A percentile compares a stretch with the other conserved stretches of the same genome.
These are phyloP conservation scores for Anticlea derivata DNA, from an alignment of 2,888 invertebrate genomes.

Conservation along the genomic window DNA sequence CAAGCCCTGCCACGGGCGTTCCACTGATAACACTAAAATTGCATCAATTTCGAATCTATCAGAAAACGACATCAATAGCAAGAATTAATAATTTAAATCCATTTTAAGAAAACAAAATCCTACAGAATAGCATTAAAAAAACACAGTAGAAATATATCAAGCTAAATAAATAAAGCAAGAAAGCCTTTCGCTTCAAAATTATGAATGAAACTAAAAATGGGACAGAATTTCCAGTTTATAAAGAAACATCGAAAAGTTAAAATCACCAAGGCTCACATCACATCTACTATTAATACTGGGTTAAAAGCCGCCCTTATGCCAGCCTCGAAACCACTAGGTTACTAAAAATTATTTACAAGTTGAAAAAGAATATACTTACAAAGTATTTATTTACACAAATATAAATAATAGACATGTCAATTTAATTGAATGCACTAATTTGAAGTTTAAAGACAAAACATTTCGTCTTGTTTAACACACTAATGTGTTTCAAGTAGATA, in stretches of 20 bases:
- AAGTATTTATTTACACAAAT: conserved; percentile 71
- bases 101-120: conserved; percentile 6
- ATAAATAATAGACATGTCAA: conserved; percentile 80
- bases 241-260: conserved; percentile 27
- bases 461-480: conserved; percentile 54
- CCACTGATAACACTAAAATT: conserved; percentile 62
- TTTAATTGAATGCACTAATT: conserved; percentile 75
- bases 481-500: conserved; percentile 48
- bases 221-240: not conserved
- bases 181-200: conserved; percentile 1
- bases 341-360: conserved; percentile 38
- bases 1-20: conserved; percentile 54
- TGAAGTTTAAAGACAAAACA: conserved; percentile 62
- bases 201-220: conserved; percentile 3
- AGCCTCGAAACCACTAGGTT: conserved; percentile 32
- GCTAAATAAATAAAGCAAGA: conserved; percentile 5
- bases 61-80: conserved; percentile 53
- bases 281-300: conserved; percentile 73
- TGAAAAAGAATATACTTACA: conserved; percentile 73
- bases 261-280: conserved; percentile 60
- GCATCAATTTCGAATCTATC: conserved; percentile 81
- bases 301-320: conserved; percentile 53
- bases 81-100: conserved; percentile 10
- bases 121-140: conserved; percentile 1
- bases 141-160: not conserved